Conservation (phyloP, 37 sponge, comb jelly and placozoan species). For the Chondrosia reniformis region DNA sequence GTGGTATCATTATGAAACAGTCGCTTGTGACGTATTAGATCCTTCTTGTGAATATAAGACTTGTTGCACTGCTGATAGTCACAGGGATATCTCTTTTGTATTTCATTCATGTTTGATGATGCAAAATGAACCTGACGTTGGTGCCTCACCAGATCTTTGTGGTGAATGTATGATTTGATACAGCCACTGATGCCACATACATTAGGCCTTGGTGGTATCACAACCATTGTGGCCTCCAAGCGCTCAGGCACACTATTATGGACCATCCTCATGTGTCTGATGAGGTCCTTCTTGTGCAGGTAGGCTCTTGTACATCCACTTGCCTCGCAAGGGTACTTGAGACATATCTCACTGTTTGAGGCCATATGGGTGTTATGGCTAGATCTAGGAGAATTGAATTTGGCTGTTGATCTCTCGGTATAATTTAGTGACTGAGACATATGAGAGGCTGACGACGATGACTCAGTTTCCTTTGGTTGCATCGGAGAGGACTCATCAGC, state of each 20-base stretch:
- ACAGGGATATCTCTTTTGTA: slow-evolving; percentile 63
- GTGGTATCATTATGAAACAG: slow-evolving; percentile 65
- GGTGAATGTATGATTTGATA: slow-evolving; percentile 61
- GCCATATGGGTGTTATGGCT: background rate
- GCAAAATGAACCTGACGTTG: slow-evolving; percentile 60
- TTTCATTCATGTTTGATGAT: background rate
- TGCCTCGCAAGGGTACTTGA: slow-evolving; percentile 35
- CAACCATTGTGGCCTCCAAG: slow-evolving; percentile 38
- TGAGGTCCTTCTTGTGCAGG: slow-evolving; percentile 73
- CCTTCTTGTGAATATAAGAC: slow-evolving; percentile 83
- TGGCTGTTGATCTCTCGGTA: background rate
- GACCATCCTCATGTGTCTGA: slow-evolving; percentile 66
- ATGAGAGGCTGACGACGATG: too few relatives aligned
- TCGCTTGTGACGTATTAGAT: slow-evolving; percentile 70
- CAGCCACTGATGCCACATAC: slow-evolving; percentile 42
- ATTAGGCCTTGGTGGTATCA: slow-evolving; percentile 50
- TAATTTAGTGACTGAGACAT: background rate
- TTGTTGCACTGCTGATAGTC: slow-evolving; percentile 57
- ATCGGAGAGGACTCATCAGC: background rate
- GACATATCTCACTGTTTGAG: background rate
- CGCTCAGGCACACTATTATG: slow-evolving; percentile 47
- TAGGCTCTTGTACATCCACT: slow-evolving; percentile 50
- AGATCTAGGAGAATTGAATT: background rate
- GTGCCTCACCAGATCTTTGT: slow-evolving; percentile 72
- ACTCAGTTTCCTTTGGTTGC: background rate